phyloP scores from a whole-genome alignment of 2,797 vertebrate species.

The Neopelma chrysocephalum region DNA sequence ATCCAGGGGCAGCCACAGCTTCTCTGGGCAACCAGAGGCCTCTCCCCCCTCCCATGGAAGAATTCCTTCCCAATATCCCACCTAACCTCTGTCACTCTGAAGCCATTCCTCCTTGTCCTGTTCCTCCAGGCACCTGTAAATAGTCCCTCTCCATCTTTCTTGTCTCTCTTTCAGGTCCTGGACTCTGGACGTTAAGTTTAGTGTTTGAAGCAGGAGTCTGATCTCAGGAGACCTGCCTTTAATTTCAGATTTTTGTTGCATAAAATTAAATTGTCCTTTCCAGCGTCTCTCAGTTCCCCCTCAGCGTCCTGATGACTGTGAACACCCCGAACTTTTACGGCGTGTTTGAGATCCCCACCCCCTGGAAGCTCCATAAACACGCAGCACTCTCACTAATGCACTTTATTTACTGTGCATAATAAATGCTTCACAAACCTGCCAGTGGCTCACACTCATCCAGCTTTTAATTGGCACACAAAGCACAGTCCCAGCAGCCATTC shows the following conservation, averaged over 20 bases:
- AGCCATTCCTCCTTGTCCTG: background rate
- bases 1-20: background rate
- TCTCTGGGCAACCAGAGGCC: background rate
- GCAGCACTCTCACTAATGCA: background rate
- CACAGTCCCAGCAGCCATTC: background rate
- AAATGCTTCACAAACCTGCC: background rate
- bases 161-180: background rate
- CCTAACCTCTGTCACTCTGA: background rate
- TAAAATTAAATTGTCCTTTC: background rate
- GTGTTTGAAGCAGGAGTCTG: background rate
- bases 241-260: background rate
- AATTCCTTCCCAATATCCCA: background rate
- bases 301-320: background rate
- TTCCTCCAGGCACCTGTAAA: background rate
- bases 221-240: background rate
- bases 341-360: background rate
- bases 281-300: background rate
- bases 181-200: background rate
- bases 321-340: background rate
- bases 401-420: background rate
- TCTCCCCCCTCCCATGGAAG: background rate
- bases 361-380: background rate
- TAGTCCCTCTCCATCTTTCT: background rate
- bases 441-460: background rate
- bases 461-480: background rate